Evolutionary conservation across 2,797 vertebrate species (phyloP), one percentile per base, ranked within the genome.

Genomic region (Poeciliopsis turneri): DNA sequence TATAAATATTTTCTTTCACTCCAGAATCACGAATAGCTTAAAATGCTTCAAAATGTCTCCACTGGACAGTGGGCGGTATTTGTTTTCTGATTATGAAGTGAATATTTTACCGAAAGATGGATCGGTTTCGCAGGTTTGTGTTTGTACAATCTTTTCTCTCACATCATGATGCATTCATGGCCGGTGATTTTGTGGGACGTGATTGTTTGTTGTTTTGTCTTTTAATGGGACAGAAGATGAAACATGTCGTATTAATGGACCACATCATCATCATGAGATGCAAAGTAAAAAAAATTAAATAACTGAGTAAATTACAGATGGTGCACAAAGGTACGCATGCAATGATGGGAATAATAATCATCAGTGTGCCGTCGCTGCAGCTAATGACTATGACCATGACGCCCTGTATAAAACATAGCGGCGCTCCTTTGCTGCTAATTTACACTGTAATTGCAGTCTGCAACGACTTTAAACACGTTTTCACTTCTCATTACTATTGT

Each of bases 271-370:
- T 80, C 51, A 55, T 41, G 25, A 83, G 82, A 88, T 80, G 76
- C 72, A 82, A 69, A 77, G 78, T 80, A 74, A 88, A 87, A 84
- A 87, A 90, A 73, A 87, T 82, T 78, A 86, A 90, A 89, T 11
- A 53, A 77, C 78, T 43, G 71, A 86, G 77, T 85, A 59, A 70
- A 86, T 91, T 85, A 72, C 74, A 78, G 84, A 68, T 70, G 84
- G 84, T 71, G 79, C 78, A 88, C 83, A 86, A 87, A 92, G 89
- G 92, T 89, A 83, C 33, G 0, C 79, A 81, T 84, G 86, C 77
- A 82, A 36, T 79, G 88, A 88, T 75, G 83, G 82, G 87, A 86
- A 80, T 91, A 91, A 91, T 90, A 86, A 90, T 88, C 82, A 84
- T 88, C 81, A 86, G 66, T 83, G 83, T 51, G 71, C 84, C 87